Conservation (phyloP, 2,888 invertebrate species). For the Molanna angustata region DNA sequence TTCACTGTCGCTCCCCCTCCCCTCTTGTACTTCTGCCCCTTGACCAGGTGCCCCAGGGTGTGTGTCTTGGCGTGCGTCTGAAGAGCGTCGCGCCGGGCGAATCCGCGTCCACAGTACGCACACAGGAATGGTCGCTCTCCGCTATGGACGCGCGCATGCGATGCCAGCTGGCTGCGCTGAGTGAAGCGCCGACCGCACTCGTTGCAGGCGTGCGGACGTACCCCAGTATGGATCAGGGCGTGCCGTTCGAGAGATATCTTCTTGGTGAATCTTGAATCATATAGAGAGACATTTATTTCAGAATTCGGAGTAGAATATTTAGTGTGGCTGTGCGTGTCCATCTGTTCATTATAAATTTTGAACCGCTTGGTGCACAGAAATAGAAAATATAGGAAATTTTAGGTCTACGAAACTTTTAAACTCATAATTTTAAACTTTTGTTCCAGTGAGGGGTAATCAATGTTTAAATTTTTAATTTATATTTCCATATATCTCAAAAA, state of each 20-base stretch:
- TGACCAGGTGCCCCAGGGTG: conserved; percentile 26
- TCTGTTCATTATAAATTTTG: too few species aligned
- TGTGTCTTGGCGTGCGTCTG: conserved; percentile 30
- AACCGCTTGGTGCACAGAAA: too few species aligned
- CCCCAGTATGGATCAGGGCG: conserved; percentile 28
- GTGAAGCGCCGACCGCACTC: conserved; percentile 30
- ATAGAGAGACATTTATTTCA: too few species aligned
- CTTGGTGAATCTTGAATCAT: conserved; percentile 34
- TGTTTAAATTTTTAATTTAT: too few species aligned
- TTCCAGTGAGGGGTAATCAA: too few species aligned
- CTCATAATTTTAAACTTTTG: too few species aligned
- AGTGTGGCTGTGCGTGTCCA: too few species aligned
- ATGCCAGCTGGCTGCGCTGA: conserved; percentile 30
- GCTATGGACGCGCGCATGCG: conserved; percentile 28
- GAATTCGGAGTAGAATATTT: too few species aligned
- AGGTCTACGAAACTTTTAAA: too few species aligned
- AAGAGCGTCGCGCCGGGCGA: conserved; percentile 32
- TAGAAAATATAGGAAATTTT: too few species aligned
- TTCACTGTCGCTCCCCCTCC: conserved; percentile 31
- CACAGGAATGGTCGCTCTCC: conserved; percentile 32
- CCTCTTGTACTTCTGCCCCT: conserved; percentile 21
- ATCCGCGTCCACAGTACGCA: conserved; percentile 33
- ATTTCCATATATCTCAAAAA: too few species aligned
- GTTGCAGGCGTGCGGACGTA: conserved; percentile 26
- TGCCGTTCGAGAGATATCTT: conserved; percentile 34